Base-by-base conservation (phyloP, 1,140 invertebrate genomes). In the Eumeta japonica region DNA sequence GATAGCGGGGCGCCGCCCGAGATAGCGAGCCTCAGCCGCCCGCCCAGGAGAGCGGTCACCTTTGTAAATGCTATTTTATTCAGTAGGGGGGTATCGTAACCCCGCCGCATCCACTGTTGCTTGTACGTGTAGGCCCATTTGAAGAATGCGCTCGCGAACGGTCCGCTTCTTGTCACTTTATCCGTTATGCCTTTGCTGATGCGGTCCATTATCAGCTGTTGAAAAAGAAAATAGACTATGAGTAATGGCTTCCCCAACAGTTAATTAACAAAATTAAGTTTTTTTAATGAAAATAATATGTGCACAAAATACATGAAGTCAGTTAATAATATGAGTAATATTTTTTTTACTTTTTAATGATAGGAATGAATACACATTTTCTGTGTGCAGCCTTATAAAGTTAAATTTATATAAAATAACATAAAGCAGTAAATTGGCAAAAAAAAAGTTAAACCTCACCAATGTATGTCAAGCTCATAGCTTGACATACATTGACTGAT, bases 141-240 rank as follows among this genome's bases (percentile, higher is more conserved):
- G 77, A 97, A 97, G 34, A 94, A 77, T 7, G 86, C 84, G 58
- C 86, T 83, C 28, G 83, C 82, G 17, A 93, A 81, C 10, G 79
- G 75, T 5, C 88, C 85, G 16, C 86, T 85, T 49, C 85, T 84
- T 15, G 85, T 85, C 2, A 97, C 86, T 62, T 94, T 92, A 47
- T 96, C 92, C 60, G 90, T 90, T 39, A 98, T 93, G 35, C 87
- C 91, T 75, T 97, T 97, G 49, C 92, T 95, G 41, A 98, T 90
- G 40, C 96, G 84, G 74, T 98, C 94, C 60, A 98, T 82, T 41
- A 98, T 95, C 12, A 95, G 75, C 86, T 93, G 73, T n/a, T n/a
- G n/a, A 7, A 80, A 79, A 50, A 58, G 3, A 9, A 35, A 35
- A 15, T 7, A 7, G 5, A 24, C 20, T 24, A n/a, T n/a, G n/a